Base-by-base conservation (phyloP, 2,797 vertebrate genomes). In the Pangasius mekongensis region DNA sequence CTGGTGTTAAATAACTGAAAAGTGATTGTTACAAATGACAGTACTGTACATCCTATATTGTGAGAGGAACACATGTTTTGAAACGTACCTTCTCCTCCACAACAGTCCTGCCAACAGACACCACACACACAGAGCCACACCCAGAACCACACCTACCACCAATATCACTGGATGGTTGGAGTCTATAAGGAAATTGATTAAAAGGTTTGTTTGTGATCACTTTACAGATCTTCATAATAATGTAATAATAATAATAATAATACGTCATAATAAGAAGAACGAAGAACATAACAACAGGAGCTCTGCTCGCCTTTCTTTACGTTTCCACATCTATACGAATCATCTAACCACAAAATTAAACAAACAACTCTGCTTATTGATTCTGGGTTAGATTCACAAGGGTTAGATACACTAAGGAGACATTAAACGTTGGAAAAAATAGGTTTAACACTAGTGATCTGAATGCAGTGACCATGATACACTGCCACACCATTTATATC, bases 101-200 rank as follows among this genome's bases (percentile, higher is more conserved):
- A 96, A 96, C 89, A 98, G 90, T 87, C 96, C 96, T 85, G 91
- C 94, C 92, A 97, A 73, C 89, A 98, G 94, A 93, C 96, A 95
- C 58, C 95, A 92, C 73, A 94, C 93, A 69, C 96, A 97, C 89
- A 95, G 94, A 10, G 97, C 91, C 66, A 97, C 92, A 0, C 95
- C 96, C 84, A 97, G 93, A 0, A 96, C 95, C 64, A 96, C 92
- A 14, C 96, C 96, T 91, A 97, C 95, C 39, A 95, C 95, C 85
- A 97, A 92, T 62, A 97, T 93, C 11, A 97, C 90, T 9, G 94
- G 91, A 90, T 94, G 94, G 24, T 92, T 95, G 87, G 95, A 95
- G 83, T 89, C 97, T 98, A 83, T 84, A 62, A 33, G 22, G 5
- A 81, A 87, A 87, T 27, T 20, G 24, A 76, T 54, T 71, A 54